Conservation (phyloP, 2,888 invertebrate species). For the Rotaria socialis region DNA sequence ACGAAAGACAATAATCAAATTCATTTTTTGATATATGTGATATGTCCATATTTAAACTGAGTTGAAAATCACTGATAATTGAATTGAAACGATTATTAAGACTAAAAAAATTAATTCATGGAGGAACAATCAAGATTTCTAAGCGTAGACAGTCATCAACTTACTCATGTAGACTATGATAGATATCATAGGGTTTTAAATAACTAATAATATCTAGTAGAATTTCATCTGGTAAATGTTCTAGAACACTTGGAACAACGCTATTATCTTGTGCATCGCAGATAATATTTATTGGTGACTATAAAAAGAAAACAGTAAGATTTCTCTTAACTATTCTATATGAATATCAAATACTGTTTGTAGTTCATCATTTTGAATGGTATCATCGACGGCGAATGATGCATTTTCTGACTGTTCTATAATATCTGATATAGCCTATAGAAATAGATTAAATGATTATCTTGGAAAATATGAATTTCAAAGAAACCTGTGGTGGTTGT, state of each 20-base stretch:
- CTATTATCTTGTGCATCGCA: neutral
- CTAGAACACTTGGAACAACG: neutral
- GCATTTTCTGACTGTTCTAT: neutral
- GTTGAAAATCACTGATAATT: neutral
- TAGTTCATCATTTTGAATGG: neutral
- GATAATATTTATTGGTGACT: neutral
- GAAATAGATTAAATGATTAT: neutral
- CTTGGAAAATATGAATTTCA: neutral
- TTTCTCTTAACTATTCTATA: too few species aligned
- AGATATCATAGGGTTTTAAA: conserved; percentile 31
- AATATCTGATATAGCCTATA: neutral
- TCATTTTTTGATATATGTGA: neutral
- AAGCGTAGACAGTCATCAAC: neutral
- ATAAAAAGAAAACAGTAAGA: neutral
- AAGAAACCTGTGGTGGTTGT: neutral
- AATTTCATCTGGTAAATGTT: conserved; percentile 11
- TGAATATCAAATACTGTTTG: neutral
- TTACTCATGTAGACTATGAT: neutral
- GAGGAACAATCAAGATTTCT: too few species aligned
- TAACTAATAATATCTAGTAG: conserved; percentile 17
- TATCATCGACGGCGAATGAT: neutral
- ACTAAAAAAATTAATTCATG: neutral
- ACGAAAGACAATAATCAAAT: conserved; percentile 14
- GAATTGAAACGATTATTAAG: neutral
- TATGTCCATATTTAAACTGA: neutral